Base-by-base conservation (phyloP, 2,888 invertebrate species). In the Yponomeuta sedellus region DNA sequence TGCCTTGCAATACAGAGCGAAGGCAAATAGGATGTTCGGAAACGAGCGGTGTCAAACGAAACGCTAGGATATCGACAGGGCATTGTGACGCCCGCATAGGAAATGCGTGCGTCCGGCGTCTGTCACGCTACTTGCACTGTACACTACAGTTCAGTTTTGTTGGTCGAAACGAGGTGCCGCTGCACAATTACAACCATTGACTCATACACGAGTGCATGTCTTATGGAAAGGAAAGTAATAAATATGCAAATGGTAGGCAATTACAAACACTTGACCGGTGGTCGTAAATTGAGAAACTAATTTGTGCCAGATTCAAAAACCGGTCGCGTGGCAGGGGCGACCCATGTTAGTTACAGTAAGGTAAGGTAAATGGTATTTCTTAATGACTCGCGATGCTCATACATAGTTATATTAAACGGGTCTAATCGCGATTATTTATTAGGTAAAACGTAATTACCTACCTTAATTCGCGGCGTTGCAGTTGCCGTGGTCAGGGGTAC, bases 1-100 rank as follows among this genome's bases (percentile, higher is more conserved):
- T n/a, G n/a, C n/a, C n/a, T n/a, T n/a, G n/a, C n/a, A n/a, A n/a
- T n/a, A 16, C 44, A 52, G 34, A 34, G 34, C n/a, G 62, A 3
- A 25, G 62, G 39, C n/a, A 62, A 62, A 62, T 34, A 10, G 39
- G 62, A 62, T 25, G 62, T 16, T 25, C 39, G 34, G 62, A 34
- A 62, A 40, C 25, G 25, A 2, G 11, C 64, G n/a, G 16, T 28
- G 22, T 64, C 10, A 58, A 40, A 44, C 22, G 61, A 20, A 12
- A n/a, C 6, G 34, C 10, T 12, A 28, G 10, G 66, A 66, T 61
- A 61, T 56, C 19, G 65, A n/a, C 20, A 52, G 10, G 66, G 39
- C 67, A 62, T 63, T 61, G 66, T 66, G 56, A 57, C 25, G 66
- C 69, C 69, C 69, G 69, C 68, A 70, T 70, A 69, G 69, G 69